A percentile compares a stretch with the other conserved stretches of the same genome.
Conservation (phyloP, 2,888 invertebrate species). For the Didymodactylos carnosus region DNA sequence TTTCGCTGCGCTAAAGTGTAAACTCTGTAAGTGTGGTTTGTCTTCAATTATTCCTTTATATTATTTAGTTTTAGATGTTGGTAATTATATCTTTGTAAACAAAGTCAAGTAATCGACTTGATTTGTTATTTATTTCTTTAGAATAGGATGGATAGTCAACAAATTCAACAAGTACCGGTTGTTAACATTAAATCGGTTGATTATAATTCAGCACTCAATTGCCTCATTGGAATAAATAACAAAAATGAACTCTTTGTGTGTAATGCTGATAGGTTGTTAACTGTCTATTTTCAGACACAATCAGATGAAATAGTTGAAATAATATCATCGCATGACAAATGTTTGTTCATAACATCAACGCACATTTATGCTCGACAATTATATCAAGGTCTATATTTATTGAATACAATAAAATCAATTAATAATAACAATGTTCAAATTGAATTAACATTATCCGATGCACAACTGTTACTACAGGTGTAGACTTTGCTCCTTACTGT, state of each 20-base stretch:
- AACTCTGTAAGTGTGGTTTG: no score
- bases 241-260: neutral
- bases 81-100: no score
- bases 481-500: no score
- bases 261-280: neutral
- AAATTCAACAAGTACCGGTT: no score
- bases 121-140: no score
- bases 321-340: neutral
- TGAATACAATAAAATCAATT: neutral
- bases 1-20: no score
- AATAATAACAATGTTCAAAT: neutral
- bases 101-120: no score
- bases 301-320: neutral
- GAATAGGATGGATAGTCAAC: no score
- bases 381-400: neutral
- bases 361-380: neutral
- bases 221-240: neutral
- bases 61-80: no score
- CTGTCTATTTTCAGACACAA: neutral
- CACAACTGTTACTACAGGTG: neutral
- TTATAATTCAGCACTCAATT: neutral
- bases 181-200: no score
- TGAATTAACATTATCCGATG: neutral
- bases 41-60: no score
- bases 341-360: neutral